Percentiles rank a stretch among this genome's conserved stretches.
Conservation (phyloP, 2,888 invertebrate genomes). For the Auanema freiburgensis region DNA sequence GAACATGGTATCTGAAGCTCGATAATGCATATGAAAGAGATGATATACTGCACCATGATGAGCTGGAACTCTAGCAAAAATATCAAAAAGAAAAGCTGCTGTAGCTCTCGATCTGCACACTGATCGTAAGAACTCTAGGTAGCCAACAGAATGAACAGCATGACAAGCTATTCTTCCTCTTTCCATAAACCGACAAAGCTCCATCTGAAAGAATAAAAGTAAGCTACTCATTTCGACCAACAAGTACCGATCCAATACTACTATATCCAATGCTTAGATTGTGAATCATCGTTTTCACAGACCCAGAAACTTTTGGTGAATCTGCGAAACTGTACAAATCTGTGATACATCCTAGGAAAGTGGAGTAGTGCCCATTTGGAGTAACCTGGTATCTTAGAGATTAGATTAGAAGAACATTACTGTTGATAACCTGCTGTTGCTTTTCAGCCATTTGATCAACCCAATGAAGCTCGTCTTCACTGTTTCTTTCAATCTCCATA, state of each 20-base stretch:
- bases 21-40: background rate
- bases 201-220: conserved; percentile 26
- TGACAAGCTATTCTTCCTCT: conserved; percentile 41
- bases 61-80: conserved; percentile 32
- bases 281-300: conserved; percentile 21
- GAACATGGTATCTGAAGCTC: conserved; percentile 8
- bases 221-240: conserved; percentile 1
- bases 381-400: conserved; percentile 1
- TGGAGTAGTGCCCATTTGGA: conserved; percentile 29
- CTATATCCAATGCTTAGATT: conserved; percentile 27
- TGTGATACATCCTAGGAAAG: conserved; percentile 34
- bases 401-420: background rate
- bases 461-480: conserved; percentile 36
- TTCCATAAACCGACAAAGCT: conserved; percentile 38
- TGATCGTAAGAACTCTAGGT: conserved; percentile 39
- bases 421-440: background rate
- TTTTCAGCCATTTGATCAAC: conserved; percentile 26
- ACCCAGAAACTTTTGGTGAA: conserved; percentile 17
- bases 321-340: conserved; percentile 31
- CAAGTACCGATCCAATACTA: conserved; percentile 28
- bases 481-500: conserved; percentile 43
- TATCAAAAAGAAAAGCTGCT: conserved; percentile 38
- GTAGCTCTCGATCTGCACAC: conserved; percentile 35
- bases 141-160: conserved; percentile 41
- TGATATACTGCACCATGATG: conserved; percentile 26